These are phyloP conservation scores for Dicycla oo DNA, from an alignment of 2,888 invertebrate species.

Conservation along the genomic window DNA sequence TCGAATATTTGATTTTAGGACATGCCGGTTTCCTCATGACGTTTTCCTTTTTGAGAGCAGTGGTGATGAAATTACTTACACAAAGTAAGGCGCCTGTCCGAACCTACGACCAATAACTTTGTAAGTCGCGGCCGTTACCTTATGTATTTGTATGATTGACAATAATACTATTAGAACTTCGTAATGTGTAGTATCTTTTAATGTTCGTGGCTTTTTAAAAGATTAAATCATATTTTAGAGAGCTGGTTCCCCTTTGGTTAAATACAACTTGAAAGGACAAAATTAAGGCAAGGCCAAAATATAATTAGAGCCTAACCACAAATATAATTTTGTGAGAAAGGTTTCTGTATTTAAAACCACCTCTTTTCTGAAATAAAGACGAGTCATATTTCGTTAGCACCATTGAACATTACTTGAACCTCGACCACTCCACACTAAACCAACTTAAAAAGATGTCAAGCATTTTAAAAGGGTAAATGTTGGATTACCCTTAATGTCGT, in stretches of 20 bases:
- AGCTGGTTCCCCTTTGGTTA: neutral
- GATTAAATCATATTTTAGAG: neutral
- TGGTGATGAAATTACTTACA: too few relatives aligned
- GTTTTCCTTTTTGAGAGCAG: too few relatives aligned
- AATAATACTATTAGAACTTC: neutral
- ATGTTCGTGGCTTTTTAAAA: neutral
- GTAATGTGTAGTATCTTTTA: neutral
- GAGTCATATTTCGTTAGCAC: constrained; percentile 9
- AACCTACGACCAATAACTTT: too few relatives aligned
- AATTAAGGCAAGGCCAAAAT: neutral
- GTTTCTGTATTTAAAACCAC: neutral
- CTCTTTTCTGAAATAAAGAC: neutral
- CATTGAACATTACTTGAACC: constrained; percentile 4
- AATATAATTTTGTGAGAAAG: neutral
- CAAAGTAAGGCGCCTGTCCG: too few relatives aligned
- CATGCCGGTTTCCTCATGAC: too few relatives aligned
- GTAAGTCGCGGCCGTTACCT: too few relatives aligned
- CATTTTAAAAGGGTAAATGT: constrained; percentile 37
- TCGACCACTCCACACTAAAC: constrained; percentile 1
- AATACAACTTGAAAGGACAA: neutral
- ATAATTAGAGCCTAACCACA: neutral
- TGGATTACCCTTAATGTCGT: constrained; percentile 23
- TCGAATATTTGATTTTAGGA: too few relatives aligned
- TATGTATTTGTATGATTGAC: too few relatives aligned
- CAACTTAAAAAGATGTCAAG: constrained; percentile 20